Percentiles rank a stretch among this genome's conserved stretches.
Conservation (phyloP, 2,888 invertebrate species). For the Archips xylosteana region DNA sequence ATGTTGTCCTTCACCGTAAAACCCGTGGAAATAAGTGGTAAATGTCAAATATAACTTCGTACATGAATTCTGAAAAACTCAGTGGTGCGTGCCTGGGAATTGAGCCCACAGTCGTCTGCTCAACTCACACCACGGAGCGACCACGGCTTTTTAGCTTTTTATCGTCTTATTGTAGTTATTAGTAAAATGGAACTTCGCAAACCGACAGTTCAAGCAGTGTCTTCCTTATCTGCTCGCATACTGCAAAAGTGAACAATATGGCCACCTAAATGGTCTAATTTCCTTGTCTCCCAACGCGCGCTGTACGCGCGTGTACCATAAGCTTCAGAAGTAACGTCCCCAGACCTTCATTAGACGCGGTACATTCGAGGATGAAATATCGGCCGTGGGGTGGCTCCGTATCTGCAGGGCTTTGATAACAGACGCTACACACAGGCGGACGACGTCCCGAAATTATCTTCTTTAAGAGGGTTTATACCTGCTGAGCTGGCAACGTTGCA, state of each 20-base stretch:
- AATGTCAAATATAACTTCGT: too few relatives aligned
- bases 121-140: too few relatives aligned
- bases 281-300: slow-evolving; percentile 14
- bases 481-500: too few relatives aligned
- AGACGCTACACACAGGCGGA: slow-evolving; percentile 48
- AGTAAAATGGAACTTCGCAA: background rate
- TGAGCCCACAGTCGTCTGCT: too few relatives aligned
- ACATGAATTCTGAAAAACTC: too few relatives aligned
- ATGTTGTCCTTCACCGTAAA: too few relatives aligned
- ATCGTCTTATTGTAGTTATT: background rate
- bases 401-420: slow-evolving; percentile 63
- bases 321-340: slow-evolving; percentile 50
- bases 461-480: too few relatives aligned
- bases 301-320: slow-evolving; percentile 51
- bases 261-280: slow-evolving; percentile 21
- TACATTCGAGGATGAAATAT: slow-evolving; percentile 70
- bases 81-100: too few relatives aligned
- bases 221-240: background rate
- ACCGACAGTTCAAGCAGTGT: background rate
- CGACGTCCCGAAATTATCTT: background rate
- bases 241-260: background rate
- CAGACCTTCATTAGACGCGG: slow-evolving; percentile 64
- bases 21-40: too few relatives aligned
- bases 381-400: slow-evolving; percentile 52
- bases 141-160: too few relatives aligned